Percentiles rank a stretch among this genome's conserved stretches.
Evolutionary conservation across 2,888 invertebrate genomes (phyloP).

Genomic region (Druceiella hillmani): DNA sequence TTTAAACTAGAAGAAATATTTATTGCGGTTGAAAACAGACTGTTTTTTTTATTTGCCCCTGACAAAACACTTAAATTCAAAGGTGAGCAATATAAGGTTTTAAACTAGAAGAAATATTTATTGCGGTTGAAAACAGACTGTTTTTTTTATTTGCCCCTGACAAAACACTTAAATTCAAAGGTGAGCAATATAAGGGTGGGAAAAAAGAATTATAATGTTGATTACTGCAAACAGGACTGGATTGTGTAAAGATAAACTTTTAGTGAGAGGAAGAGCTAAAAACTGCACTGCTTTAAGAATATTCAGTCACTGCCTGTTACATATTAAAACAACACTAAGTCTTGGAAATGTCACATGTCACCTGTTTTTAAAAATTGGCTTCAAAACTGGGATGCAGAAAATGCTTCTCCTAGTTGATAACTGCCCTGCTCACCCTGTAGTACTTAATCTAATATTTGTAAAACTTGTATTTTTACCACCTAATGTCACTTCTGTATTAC

Average conservation of each 20-base stretch:
- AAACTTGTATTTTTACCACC: slow-evolving; percentile 25
- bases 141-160: slow-evolving; percentile 27
- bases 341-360: slow-evolving; percentile 34
- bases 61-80: slow-evolving; percentile 26
- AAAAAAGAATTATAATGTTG: slow-evolving; percentile 28
- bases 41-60: slow-evolving; percentile 26
- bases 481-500: too few relatives aligned
- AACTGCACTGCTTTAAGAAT: slow-evolving; percentile 28
- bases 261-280: slow-evolving; percentile 29
- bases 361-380: slow-evolving; percentile 24
- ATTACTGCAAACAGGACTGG: slow-evolving; percentile 29
- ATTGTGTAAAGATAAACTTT: slow-evolving; percentile 28
- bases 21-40: slow-evolving; percentile 27
- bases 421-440: slow-evolving; percentile 26
- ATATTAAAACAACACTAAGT: slow-evolving; percentile 28
- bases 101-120: slow-evolving; percentile 24
- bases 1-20: slow-evolving; percentile 24
- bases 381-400: slow-evolving; percentile 26
- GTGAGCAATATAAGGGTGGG: slow-evolving; percentile 28
- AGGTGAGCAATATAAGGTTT: too few relatives aligned
- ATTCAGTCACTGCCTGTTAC: slow-evolving; percentile 21
- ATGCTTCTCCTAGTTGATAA: slow-evolving; percentile 29
- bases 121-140: slow-evolving; percentile 27
- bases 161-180: slow-evolving; percentile 26
- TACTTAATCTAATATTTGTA: slow-evolving; percentile 23